Conservation (phyloP, 2,797 vertebrate genomes). For the Glossophaga mutica region DNA sequence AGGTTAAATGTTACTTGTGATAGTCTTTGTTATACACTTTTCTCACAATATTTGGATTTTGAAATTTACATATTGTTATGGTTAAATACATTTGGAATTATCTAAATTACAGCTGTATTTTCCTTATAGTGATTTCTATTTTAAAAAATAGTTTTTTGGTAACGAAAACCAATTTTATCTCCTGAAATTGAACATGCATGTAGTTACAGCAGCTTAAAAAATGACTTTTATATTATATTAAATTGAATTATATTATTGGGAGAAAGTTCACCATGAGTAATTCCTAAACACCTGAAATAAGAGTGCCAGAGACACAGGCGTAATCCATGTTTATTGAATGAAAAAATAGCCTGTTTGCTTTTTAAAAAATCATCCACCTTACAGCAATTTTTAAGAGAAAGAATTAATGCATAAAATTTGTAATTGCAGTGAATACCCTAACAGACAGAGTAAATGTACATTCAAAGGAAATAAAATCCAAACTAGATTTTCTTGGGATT, state of each 20-base stretch:
- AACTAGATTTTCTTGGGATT: not conserved
- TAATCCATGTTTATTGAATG: not conserved
- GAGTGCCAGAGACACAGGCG: not conserved
- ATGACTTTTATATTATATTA: not conserved
- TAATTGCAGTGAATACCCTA: not conserved
- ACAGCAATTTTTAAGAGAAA: not conserved
- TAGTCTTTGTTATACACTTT: not conserved
- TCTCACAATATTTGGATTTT: not conserved
- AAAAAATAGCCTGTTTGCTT: not conserved
- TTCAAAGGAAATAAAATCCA: slow-evolving; percentile 37
- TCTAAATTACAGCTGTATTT: not conserved
- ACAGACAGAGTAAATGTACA: not conserved
- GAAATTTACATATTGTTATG: not conserved
- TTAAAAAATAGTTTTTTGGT: not conserved
- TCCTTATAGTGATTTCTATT: not conserved
- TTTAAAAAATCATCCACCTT: not conserved
- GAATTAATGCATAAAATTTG: not conserved
- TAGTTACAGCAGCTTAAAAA: not conserved
- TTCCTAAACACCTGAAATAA: not conserved
- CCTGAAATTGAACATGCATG: not conserved
- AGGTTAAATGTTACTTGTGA: not conserved
- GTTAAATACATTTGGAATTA: not conserved
- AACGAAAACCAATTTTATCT: not conserved
- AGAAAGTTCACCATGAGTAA: not conserved
- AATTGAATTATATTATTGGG: not conserved